These are phyloP conservation scores for Gallinago stenura DNA, from an alignment of 2,797 vertebrate genomes.

Conservation along the genomic window DNA sequence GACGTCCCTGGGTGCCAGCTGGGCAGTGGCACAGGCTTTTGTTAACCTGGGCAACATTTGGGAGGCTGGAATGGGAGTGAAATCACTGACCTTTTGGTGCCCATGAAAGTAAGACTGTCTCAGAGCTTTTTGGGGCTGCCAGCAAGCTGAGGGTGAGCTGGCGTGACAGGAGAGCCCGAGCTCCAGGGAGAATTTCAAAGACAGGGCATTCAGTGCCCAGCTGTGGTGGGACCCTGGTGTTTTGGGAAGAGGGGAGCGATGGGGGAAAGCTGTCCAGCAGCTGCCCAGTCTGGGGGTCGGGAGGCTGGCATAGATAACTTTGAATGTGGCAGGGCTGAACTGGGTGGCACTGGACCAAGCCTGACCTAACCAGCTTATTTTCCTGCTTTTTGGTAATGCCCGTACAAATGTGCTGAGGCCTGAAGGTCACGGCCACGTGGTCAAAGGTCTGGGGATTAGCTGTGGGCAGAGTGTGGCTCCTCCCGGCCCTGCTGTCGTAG, in stretches of 20 bases:
- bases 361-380: constrained; percentile 44
- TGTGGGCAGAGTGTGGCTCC: neutral
- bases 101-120: neutral
- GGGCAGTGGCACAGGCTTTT: neutral
- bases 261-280: neutral
- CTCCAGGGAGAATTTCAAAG: rapidly evolving
- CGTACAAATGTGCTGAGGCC: neutral
- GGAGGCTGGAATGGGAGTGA: neutral
- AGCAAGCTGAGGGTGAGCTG: constrained; percentile 14
- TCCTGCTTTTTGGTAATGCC: constrained; percentile 7
- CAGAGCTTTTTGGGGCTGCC: constrained; percentile 1
- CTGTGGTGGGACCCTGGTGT: neutral
- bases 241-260: neutral
- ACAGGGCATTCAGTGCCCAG: neutral
- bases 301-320: neutral
- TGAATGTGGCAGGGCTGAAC: constrained; percentile 2
- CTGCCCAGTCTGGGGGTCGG: neutral
- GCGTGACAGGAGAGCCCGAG: rapidly evolving
- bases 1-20: neutral
- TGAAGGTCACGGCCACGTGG: neutral
- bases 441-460: neutral
- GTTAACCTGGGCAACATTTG: neutral
- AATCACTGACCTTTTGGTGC: constrained; percentile 22
- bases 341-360: neutral
- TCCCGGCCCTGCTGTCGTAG: neutral